Evolutionary conservation across 2,888 invertebrate species (phyloP).

Genomic region (Rutpela maculata): DNA sequence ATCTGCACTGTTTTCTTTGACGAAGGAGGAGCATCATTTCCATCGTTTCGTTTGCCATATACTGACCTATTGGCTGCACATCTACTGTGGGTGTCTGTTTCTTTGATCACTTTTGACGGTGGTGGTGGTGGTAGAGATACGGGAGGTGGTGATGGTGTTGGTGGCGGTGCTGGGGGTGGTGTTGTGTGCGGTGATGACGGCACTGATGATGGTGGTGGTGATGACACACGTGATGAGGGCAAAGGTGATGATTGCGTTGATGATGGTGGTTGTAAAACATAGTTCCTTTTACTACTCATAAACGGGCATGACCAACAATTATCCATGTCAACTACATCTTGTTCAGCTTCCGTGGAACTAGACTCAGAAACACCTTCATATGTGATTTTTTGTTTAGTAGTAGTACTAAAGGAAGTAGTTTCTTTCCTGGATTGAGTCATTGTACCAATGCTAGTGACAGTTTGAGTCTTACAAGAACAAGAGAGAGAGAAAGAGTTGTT

Average conservation of each 20-base stretch:
- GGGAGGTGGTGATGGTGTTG: too few relatives aligned
- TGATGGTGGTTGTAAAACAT: too few relatives aligned
- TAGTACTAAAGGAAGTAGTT: not conserved
- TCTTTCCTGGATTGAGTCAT: slow-evolving; percentile 11
- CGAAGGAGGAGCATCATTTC: not conserved
- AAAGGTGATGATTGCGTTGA: too few relatives aligned
- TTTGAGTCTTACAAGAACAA: slow-evolving; percentile 22
- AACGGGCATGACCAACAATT: not conserved
- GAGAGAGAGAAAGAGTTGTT: slow-evolving; percentile 36
- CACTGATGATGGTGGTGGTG: too few relatives aligned
- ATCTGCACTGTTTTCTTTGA: not conserved
- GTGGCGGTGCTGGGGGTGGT: too few relatives aligned
- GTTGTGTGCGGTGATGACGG: too few relatives aligned
- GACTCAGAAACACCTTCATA: too few relatives aligned
- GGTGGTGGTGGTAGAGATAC: too few relatives aligned
- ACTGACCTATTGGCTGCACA: not conserved
- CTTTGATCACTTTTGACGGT: not conserved
- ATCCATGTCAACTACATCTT: not conserved
- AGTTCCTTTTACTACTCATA: not conserved
- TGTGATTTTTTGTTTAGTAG: not conserved
- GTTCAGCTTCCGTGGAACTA: not conserved
- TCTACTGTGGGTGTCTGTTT: not conserved
- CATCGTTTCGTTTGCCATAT: not conserved
- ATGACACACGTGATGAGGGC: too few relatives aligned
- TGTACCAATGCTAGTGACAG: not conserved